Percentiles rank a stretch among this genome's conserved stretches.
Conservation (phyloP, 2,797 vertebrate genomes). For the Intellagama lesueurii region DNA sequence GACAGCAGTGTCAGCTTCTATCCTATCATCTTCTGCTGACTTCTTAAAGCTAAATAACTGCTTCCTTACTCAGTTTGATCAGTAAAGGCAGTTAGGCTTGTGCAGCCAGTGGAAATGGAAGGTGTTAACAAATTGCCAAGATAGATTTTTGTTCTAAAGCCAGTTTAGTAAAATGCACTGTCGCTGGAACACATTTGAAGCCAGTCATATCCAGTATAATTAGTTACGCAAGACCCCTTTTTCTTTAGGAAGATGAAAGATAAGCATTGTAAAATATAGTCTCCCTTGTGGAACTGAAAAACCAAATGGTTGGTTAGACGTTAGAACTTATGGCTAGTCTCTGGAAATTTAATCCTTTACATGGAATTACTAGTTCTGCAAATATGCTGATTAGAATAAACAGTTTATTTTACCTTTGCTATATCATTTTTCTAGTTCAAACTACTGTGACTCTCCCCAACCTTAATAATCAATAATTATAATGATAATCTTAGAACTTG, state of each 20-base stretch:
- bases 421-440: too few species aligned
- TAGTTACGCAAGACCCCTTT: neutral
- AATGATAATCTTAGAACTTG: too few species aligned
- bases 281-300: too few species aligned
- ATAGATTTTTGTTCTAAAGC: slow-evolving; percentile 1
- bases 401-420: too few species aligned
- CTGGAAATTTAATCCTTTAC: too few species aligned
- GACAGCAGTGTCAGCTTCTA: slow-evolving; percentile 23
- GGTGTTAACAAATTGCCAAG: neutral
- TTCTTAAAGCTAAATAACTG: slow-evolving; percentile 47
- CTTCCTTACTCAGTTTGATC: slow-evolving; percentile 11
- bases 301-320: too few species aligned
- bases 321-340: too few species aligned
- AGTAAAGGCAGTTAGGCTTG: slow-evolving; percentile 25
- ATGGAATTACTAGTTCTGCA: too few species aligned
- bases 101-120: neutral
- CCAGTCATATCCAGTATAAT: neutral
- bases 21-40: slow-evolving; percentile 33
- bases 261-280: too few species aligned
- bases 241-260: neutral
- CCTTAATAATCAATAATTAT: too few species aligned
- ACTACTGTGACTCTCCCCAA: too few species aligned
- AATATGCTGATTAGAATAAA: too few species aligned
- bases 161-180: neutral
- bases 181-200: neutral